Evolutionary conservation across 37 sponge, comb jelly and placozoan genomes (phyloP).

Genomic region (Chondrosia reniformis): DNA sequence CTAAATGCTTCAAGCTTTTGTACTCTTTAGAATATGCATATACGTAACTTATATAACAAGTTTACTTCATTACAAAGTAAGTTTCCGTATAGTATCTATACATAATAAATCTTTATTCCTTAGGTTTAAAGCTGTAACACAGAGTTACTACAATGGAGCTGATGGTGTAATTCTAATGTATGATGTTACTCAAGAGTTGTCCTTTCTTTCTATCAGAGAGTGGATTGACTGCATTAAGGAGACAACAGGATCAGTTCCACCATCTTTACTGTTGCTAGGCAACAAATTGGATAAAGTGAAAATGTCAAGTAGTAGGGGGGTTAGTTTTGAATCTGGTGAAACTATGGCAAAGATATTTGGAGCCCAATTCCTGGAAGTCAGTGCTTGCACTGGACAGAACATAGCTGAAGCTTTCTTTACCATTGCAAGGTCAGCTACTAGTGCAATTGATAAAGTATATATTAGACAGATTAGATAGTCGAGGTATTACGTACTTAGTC

Average conservation of each 20-base stretch:
- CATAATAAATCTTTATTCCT: background rate
- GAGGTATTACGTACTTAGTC: no score
- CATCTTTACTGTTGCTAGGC: slow-evolving; percentile 53
- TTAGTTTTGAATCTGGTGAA: slow-evolving; percentile 56
- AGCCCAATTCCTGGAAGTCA: slow-evolving; percentile 51
- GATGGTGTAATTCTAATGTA: slow-evolving; percentile 80
- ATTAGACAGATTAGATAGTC: no score
- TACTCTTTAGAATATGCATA: no score
- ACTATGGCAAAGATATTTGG: slow-evolving; percentile 57
- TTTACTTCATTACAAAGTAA: background rate
- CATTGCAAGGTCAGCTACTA: slow-evolving; percentile 1
- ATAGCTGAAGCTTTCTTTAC: slow-evolving; percentile 35
- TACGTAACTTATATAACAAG: no score
- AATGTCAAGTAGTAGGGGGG: slow-evolving; percentile 38
- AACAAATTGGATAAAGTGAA: slow-evolving; percentile 52
- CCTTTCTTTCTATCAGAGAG: slow-evolving; percentile 68
- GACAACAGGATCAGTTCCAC: slow-evolving; percentile 39
- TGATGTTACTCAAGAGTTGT: slow-evolving; percentile 70
- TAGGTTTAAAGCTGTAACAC: slow-evolving; percentile 68
- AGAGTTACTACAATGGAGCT: slow-evolving; percentile 72
- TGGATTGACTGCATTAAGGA: slow-evolving; percentile 81
- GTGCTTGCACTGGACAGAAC: slow-evolving; percentile 71
- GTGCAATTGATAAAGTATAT: no score
- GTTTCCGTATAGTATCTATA: background rate
- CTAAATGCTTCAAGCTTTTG: no score